Percentiles rank a stretch among this genome's conserved stretches.
Evolutionary conservation across 64 coral and sea anemone genomes (phyloP).

Genomic region (Astreopora myriophthalma): DNA sequence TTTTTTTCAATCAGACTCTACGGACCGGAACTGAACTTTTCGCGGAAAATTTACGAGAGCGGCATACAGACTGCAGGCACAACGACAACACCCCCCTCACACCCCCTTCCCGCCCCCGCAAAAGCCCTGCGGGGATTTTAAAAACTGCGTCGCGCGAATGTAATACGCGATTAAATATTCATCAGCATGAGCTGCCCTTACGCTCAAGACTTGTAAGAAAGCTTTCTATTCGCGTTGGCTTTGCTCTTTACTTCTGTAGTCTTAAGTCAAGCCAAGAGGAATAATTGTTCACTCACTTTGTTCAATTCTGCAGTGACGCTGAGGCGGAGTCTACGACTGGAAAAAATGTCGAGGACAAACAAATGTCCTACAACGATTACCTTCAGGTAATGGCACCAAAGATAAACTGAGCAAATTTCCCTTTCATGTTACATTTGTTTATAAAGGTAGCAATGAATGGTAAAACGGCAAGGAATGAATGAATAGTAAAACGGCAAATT

Average conservation of each 20-base stretch:
- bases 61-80: too few species aligned
- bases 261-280: not conserved
- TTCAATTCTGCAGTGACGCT: not conserved
- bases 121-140: too few species aligned
- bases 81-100: too few species aligned
- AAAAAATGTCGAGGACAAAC: constrained; percentile 9
- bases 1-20: too few species aligned
- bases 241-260: not conserved
- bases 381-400: constrained; percentile 17
- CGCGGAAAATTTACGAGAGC: too few species aligned
- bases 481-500: too few species aligned
- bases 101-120: too few species aligned
- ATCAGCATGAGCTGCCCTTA: too few species aligned
- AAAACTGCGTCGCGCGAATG: too few species aligned
- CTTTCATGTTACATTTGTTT: not conserved
- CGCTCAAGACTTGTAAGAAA: constrained; percentile 18
- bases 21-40: too few species aligned
- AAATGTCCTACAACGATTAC: constrained; percentile 37
- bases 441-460: not conserved
- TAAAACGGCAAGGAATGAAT: not conserved
- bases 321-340: not conserved
- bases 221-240: not conserved
- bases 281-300: not conserved
- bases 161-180: too few species aligned
- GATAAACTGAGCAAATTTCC: not conserved